Evolutionary conservation across 2,888 invertebrate species (phyloP).

Genomic region (Hylaea fasciaria): DNA sequence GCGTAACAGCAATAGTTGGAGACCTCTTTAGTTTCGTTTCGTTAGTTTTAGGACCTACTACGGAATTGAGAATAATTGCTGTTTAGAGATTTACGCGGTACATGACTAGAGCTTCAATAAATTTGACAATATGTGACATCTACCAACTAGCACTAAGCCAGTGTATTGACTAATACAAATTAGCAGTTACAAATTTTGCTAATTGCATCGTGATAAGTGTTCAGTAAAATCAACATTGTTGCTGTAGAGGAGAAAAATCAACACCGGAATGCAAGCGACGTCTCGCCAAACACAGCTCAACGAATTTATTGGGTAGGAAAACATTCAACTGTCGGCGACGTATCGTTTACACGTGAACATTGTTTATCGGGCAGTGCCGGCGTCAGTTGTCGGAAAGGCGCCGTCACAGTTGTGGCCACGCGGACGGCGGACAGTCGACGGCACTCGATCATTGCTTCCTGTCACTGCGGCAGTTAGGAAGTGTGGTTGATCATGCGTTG

Average conservation of each 20-base stretch:
- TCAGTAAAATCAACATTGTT: too few species aligned
- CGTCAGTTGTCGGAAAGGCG: conserved; percentile 34
- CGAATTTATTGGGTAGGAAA: neutral
- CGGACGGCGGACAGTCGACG: conserved; percentile 11
- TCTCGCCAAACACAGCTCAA: neutral
- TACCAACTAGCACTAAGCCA: too few species aligned
- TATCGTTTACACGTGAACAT: neutral
- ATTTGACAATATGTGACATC: too few species aligned
- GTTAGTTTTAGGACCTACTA: neutral
- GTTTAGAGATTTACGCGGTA: too few species aligned
- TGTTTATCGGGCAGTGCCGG: neutral
- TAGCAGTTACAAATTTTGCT: too few species aligned
- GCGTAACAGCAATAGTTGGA: too few species aligned
- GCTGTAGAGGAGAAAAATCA: too few species aligned
- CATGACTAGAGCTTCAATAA: too few species aligned
- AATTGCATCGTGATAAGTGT: too few species aligned
- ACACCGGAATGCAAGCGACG: neutral
- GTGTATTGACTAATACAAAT: too few species aligned
- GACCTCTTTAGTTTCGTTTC: too few species aligned
- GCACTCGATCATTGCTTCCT: conserved; percentile 41
- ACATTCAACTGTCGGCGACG: neutral
- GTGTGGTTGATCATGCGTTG: conserved; percentile 48
- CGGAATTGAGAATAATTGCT: neutral
- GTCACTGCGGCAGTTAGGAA: conserved; percentile 47
- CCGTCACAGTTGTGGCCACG: conserved; percentile 32